Base-by-base conservation (phyloP, 2,888 invertebrate species). In the Ecliptopera silaceata region DNA sequence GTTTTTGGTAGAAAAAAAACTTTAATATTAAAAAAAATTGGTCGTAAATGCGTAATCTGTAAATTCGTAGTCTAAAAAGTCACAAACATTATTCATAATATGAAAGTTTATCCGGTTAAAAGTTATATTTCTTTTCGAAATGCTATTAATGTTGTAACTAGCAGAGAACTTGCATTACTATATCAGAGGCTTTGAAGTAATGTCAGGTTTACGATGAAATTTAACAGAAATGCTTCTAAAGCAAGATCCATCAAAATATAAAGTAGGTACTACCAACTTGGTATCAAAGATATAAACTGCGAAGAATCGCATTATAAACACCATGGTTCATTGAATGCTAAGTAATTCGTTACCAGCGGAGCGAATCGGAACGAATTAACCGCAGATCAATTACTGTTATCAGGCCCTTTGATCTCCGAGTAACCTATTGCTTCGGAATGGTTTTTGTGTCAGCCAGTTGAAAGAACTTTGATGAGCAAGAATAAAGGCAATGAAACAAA, bases 331-430 rank as follows among this genome's bases (percentile, higher is more conserved):
- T 58, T 54, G 41, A 58, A 54, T 58, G 45, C 45, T 46, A 51
- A 59, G 59, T 59, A 59, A 59, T 59, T 43, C 46, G 50, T 59
- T 54, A 46, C 46, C 42, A 51, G 54, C 46, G 17, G 43, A 59
- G 46, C 54, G 50, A 38, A 59, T 54, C 59, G 45, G 53, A 63
- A 61, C 61, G 53, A 63, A 56, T 58, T 45, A 61, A 42, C 53
- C 44, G 50, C 46, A 50, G 50, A 58, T 63, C 53, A 61, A 61
- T 61, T 61, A 54, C 53, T 41, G 54, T 59, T 59, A 59, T 59
- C 59, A 61, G 32, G 39, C 53, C 56, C 61, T 63, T 63, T 63
- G 63, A 63, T 63, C 61, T 63, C 41, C 4, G 13, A 42, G 22
- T 44, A 47, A 34, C 12, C 12, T 41, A 54, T 48, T 38, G 31